A percentile compares a stretch with the other conserved stretches of the same genome.
phyloP scores from a whole-genome alignment of 64 coral and sea anemone species.

The Pocillopora verrucosa region DNA sequence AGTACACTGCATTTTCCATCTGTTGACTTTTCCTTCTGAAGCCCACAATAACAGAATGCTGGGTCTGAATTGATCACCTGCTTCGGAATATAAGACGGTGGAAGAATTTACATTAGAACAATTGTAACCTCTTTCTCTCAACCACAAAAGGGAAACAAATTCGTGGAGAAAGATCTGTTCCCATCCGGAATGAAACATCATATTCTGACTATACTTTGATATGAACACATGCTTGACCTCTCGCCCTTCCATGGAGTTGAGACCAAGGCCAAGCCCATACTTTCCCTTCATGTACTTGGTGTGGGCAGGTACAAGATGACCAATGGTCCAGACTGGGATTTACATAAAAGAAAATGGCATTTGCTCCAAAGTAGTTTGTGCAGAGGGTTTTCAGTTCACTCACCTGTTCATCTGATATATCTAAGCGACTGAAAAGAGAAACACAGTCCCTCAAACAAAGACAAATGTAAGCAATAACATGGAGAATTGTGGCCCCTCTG shows the following conservation, averaged over 20 bases:
- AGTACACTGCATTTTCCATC: conserved; percentile 18
- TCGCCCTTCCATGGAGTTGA: conserved; percentile 68
- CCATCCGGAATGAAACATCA: background rate
- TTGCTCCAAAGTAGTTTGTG: conserved; percentile 13
- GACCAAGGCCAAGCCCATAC: conserved; percentile 44
- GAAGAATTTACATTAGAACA: background rate
- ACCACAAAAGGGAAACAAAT: conserved; percentile 56
- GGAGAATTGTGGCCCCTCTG: conserved; percentile 1
- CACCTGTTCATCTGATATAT: conserved; percentile 36
- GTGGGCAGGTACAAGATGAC: conserved; percentile 42
- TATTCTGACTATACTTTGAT: conserved; percentile 41
- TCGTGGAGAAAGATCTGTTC: conserved; percentile 49
- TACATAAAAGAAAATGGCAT: conserved; percentile 25
- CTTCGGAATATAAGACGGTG: conserved; percentile 38
- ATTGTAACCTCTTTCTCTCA: conserved; percentile 47
- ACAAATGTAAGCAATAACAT: conserved; percentile 42
- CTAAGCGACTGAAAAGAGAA: conserved; percentile 45
- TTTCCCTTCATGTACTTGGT: conserved; percentile 39
- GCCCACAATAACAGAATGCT: conserved; percentile 35
- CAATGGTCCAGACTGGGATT: conserved; percentile 62
- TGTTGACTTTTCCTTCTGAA: background rate
- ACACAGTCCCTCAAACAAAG: conserved; percentile 52
- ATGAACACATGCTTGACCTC: conserved; percentile 56
- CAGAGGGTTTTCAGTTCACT: conserved; percentile 21
- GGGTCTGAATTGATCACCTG: background rate